Conservation (phyloP, 2,888 invertebrate species). For the Acanthosepion lycidas region DNA sequence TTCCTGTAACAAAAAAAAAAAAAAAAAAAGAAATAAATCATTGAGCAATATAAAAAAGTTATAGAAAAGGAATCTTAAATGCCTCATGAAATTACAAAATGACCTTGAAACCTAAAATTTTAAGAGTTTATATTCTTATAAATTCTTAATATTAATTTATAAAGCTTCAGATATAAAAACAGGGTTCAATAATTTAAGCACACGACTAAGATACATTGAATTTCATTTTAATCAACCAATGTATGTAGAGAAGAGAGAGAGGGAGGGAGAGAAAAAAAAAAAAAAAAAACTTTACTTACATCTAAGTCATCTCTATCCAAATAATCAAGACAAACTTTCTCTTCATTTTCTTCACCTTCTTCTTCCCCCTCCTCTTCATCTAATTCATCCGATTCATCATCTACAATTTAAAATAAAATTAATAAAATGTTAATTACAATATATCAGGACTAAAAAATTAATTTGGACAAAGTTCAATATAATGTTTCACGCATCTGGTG, state of each 20-base stretch:
- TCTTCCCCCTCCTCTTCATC: slow-evolving; percentile 85
- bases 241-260: too few relatives aligned
- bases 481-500: too few relatives aligned
- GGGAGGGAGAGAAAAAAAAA: too few relatives aligned
- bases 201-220: too few relatives aligned
- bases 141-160: too few relatives aligned
- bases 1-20: neutral
- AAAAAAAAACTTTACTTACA: slow-evolving; percentile 75
- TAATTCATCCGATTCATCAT: slow-evolving; percentile 79
- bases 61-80: neutral
- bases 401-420: neutral
- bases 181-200: too few relatives aligned
- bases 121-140: neutral
- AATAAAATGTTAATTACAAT: neutral
- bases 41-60: neutral
- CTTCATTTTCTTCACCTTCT: slow-evolving; percentile 84
- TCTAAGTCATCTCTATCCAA: slow-evolving; percentile 79
- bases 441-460: too few relatives aligned
- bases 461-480: too few relatives aligned
- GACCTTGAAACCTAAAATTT: neutral
- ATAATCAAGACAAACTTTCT: slow-evolving; percentile 80
- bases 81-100: neutral
- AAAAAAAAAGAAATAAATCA: too few relatives aligned
- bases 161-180: too few relatives aligned
- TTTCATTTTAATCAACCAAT: too few relatives aligned